Evolutionary conservation across 2,888 invertebrate genomes (phyloP), one percentile per base, ranked within the genome.

Genomic region (Acronicta psi): DNA sequence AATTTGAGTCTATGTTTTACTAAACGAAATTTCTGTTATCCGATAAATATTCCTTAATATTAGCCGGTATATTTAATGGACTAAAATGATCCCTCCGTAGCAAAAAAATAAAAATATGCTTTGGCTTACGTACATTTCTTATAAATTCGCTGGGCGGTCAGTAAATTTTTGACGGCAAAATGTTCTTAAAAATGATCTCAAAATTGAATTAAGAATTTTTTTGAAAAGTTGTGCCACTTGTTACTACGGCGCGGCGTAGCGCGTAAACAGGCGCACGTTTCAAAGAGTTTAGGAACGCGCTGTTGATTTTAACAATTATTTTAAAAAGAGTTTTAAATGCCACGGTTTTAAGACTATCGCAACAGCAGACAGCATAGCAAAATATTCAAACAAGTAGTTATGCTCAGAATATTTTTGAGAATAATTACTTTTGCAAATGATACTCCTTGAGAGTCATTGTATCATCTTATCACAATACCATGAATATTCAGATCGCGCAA

Each of bases 141-240:
- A 41, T 10, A 29, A 53, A 46, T 31, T 71, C 59, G 68, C 67
- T 40, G 20, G n/a, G 46, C 73, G 16, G 14, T 31, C 8, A 20
- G 29, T n/a, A 34, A 17, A n/a, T 43, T 42, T 38, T 49, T 23
- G 16, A 37, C 1, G 14, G 4, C 14, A 49, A 49, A 3, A 44
- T 51, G n/a, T 45, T 10, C n/a, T 11, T 2, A 11, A 34, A 41
- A 37, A 51, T 17, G 41, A 29, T 14, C 25, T 16, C 8, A 41
- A 51, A 46, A 53, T 16, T 18, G 4, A 20, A 31, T 10, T 20
- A 29, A 2, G 5, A 6, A 14, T 18, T 36, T 41, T n/a, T 8
- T 20, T 18, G 10, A 29, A 46, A 59, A 45, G 31, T 54, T 63
- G 4, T 10, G 14, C 18, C 54, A 71, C 50, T 71, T 67, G 47